Percentiles rank a stretch among this genome's conserved stretches.
Conservation (phyloP, 2,113 vertebrate genomes). For the Labeo rohita region DNA sequence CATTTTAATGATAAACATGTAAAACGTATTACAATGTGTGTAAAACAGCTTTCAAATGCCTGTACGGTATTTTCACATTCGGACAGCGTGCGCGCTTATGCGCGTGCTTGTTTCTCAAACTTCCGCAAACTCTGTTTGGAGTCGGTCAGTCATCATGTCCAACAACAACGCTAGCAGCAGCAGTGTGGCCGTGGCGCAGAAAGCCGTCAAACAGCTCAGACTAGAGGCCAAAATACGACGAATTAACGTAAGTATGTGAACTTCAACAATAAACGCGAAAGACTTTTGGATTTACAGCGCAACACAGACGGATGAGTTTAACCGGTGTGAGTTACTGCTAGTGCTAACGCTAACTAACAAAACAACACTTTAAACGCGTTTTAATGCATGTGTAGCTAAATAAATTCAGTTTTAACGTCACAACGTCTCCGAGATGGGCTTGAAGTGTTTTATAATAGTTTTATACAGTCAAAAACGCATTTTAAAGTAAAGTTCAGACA, state of each 20-base stretch:
- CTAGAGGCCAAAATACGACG: constrained; percentile 75
- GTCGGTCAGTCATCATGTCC: constrained; percentile 66
- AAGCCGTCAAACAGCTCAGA: constrained; percentile 77
- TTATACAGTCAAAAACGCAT: not conserved
- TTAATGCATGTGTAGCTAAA: not conserved
- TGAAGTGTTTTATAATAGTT: not conserved
- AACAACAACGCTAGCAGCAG: constrained; percentile 79
- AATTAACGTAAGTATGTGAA: constrained; percentile 70
- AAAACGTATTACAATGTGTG: no score
- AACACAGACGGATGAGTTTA: not conserved
- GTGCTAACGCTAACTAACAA: constrained; percentile 10
- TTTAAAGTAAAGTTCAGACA: not conserved
- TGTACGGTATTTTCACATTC: no score
- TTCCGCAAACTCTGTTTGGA: constrained; percentile 14
- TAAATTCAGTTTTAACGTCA: not conserved
- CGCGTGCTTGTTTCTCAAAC: not conserved
- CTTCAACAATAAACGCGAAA: not conserved
- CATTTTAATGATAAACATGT: no score
- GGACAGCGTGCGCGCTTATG: not conserved
- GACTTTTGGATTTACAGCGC: not conserved
- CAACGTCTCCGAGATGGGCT: not conserved
- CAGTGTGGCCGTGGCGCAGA: constrained; percentile 73
- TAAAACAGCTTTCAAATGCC: no score
- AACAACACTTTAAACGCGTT: not conserved
- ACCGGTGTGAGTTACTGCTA: not conserved